phyloP scores from a whole-genome alignment of 2,797 vertebrate species.

The Anguilla anguilla region DNA sequence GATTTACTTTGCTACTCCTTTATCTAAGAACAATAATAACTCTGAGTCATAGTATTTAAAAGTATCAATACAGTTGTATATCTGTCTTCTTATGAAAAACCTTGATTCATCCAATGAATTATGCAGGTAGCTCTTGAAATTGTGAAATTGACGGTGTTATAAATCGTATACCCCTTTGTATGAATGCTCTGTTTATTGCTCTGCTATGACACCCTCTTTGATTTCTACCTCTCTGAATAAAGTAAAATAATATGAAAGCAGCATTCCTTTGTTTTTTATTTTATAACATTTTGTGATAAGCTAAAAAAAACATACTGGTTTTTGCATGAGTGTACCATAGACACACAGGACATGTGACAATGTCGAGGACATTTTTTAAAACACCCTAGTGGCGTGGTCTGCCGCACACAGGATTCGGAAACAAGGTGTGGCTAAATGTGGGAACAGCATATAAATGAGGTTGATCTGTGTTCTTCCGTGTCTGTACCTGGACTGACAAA shows the following conservation, averaged over 20 bases:
- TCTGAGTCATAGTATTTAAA: too few relatives aligned
- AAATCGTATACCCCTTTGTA: too few relatives aligned
- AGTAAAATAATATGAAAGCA: background rate
- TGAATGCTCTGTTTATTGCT: too few relatives aligned
- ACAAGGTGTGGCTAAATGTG: conserved; percentile 14
- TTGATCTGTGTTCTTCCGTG: background rate
- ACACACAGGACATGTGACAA: background rate
- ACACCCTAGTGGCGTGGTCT: conserved; percentile 11
- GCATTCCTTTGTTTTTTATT: too few relatives aligned
- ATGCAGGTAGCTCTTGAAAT: background rate
- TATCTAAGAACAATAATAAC: too few relatives aligned
- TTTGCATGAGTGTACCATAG: background rate
- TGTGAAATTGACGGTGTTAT: background rate
- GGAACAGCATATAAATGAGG: conserved; percentile 24
- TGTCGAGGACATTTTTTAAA: background rate
- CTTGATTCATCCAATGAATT: background rate
- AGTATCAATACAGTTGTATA: background rate
- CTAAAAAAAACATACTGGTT: background rate
- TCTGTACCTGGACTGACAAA: background rate
- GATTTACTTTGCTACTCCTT: too few relatives aligned
- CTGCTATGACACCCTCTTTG: background rate
- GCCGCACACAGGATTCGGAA: background rate
- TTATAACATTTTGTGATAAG: background rate
- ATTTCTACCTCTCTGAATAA: background rate
- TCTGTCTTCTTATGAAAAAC: background rate